These are phyloP conservation scores for Escarpia spicata DNA, from an alignment of 2,888 invertebrate genomes.

Conservation along the genomic window DNA sequence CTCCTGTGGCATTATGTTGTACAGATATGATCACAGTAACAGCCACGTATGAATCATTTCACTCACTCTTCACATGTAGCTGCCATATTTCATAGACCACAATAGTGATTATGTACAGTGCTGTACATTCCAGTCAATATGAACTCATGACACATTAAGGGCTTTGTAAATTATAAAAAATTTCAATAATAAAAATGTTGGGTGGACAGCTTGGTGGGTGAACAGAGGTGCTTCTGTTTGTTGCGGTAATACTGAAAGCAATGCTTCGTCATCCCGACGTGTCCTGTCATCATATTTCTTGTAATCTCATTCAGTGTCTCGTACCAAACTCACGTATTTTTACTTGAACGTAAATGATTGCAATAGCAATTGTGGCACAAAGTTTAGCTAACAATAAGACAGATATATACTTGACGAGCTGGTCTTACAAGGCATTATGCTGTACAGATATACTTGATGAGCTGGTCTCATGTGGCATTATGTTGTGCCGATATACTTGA, in stretches of 20 bases:
- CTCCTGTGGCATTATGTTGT: not conserved
- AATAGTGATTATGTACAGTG: not conserved
- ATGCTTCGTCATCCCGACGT: not conserved
- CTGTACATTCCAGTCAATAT: not conserved
- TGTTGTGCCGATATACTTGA: too few relatives aligned
- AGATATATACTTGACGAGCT: not conserved
- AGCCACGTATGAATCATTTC: not conserved
- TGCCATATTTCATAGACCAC: not conserved
- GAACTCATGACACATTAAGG: not conserved
- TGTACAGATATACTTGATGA: not conserved
- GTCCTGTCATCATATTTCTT: not conserved
- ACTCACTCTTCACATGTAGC: not conserved
- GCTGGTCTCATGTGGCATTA: too few relatives aligned
- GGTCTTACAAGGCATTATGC: not conserved
- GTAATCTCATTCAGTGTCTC: not conserved
- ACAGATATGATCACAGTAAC: not conserved
- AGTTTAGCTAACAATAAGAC: not conserved
- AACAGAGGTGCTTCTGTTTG: not conserved
- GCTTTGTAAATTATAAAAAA: not conserved
- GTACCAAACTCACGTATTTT: not conserved
- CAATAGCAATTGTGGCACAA: not conserved
- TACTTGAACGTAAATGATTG: slow-evolving; percentile 4
- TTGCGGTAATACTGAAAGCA: not conserved
- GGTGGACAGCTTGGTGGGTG: not conserved
- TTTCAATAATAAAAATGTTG: not conserved